Percentiles rank a stretch among this genome's conserved stretches.
phyloP scores from a whole-genome alignment of 2,113 vertebrate genomes.

The Pimephales promelas region DNA sequence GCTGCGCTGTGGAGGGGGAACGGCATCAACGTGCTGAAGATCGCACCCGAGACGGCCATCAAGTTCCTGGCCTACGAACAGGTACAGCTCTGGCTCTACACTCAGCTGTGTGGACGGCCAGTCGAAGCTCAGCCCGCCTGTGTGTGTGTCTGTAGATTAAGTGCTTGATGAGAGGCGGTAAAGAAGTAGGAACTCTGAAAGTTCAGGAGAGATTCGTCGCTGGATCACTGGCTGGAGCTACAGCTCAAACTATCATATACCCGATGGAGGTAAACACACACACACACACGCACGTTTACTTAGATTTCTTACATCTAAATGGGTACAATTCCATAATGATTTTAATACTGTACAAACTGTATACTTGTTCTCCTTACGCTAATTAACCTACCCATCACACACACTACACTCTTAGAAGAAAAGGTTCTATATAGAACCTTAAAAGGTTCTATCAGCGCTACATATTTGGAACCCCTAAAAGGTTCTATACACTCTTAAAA shows the following conservation, averaged over 20 bases:
- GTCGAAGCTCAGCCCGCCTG: not conserved
- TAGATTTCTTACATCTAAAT: too few species aligned
- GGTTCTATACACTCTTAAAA: too few species aligned
- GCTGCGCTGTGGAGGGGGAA: conserved; percentile 85
- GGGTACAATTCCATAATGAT: too few species aligned
- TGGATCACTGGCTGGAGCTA: conserved; percentile 86
- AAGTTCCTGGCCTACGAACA: conserved; percentile 87
- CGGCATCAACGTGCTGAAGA: conserved; percentile 86
- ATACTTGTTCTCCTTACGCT: too few species aligned
- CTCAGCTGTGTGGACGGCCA: not conserved
- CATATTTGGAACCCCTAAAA: too few species aligned
- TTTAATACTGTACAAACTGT: too few species aligned
- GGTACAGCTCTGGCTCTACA: conserved; percentile 56
- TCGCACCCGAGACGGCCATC: conserved; percentile 86
- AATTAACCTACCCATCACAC: too few species aligned
- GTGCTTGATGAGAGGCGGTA: conserved; percentile 73
- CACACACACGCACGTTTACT: not conserved
- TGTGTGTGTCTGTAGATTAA: conserved; percentile 79
- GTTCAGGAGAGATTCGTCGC: conserved; percentile 85
- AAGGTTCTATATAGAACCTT: too few species aligned
- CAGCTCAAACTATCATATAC: conserved; percentile 86
- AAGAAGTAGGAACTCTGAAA: conserved; percentile 73
- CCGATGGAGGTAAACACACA: conserved; percentile 84
- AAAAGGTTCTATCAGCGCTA: too few species aligned
- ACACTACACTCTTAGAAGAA: too few species aligned